Conservation (phyloP, 2,797 vertebrate genomes). For the Leptoclinus maculatus region DNA sequence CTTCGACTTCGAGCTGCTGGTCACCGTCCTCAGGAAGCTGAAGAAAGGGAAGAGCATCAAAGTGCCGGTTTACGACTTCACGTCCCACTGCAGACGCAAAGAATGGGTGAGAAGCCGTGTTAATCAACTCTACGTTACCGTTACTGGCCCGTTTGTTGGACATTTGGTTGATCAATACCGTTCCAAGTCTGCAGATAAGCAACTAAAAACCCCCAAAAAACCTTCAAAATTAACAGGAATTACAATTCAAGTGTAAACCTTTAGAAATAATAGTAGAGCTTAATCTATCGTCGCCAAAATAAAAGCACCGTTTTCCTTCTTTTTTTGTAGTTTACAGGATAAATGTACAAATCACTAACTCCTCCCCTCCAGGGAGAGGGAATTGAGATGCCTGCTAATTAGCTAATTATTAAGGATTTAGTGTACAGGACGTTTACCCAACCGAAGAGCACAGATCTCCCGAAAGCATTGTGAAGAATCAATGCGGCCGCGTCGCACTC, state of each 20-base stretch:
- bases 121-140: too few species aligned
- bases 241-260: too few species aligned
- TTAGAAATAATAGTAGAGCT: too few species aligned
- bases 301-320: background rate
- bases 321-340: background rate
- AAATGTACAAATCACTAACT: background rate
- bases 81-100: conserved; percentile 87
- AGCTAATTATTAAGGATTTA: conserved; percentile 52
- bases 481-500: conserved; percentile 15
- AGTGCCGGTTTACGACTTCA: conserved; percentile 92
- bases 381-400: conserved; percentile 41
- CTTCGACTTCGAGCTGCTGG: conserved; percentile 91
- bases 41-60: conserved; percentile 94
- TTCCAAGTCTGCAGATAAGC: too few species aligned
- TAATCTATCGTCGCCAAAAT: background rate
- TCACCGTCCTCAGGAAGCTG: conserved; percentile 88
- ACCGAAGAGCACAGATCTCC: conserved; percentile 12
- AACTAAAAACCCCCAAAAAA: too few species aligned
- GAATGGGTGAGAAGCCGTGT: conserved; percentile 85
- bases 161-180: too few species aligned
- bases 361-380: background rate
- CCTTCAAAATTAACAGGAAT: too few species aligned
- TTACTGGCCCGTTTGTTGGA: too few species aligned
- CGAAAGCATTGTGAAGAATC: conserved; percentile 33
- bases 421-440: conserved; percentile 31